A percentile compares a stretch with the other conserved stretches of the same genome.
phyloP scores from a whole-genome alignment of 2,113 vertebrate genomes.

The Triplophysa siluroides region DNA sequence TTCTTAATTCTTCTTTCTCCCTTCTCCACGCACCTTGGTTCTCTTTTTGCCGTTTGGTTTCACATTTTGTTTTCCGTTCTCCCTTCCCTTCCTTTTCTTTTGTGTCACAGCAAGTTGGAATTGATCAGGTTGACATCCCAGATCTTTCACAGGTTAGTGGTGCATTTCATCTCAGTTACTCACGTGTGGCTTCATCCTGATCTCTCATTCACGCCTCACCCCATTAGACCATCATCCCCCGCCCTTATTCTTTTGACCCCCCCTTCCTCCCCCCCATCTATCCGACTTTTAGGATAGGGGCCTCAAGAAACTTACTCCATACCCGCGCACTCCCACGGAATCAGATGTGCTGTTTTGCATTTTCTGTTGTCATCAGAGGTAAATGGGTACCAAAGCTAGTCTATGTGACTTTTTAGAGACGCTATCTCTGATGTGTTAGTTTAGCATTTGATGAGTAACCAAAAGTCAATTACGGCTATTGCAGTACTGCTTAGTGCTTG shows the following conservation, averaged over 20 bases:
- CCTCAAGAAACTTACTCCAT: constrained; percentile 58
- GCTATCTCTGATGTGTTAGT: constrained; percentile 50
- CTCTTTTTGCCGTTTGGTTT: constrained; percentile 54
- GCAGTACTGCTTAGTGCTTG: constrained; percentile 51
- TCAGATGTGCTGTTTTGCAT: constrained; percentile 60
- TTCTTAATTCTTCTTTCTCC: constrained; percentile 58
- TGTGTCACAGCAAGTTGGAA: constrained; percentile 85
- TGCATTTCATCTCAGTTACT: constrained; percentile 65
- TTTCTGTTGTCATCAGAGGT: constrained; percentile 59
- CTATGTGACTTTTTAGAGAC: constrained; percentile 49
- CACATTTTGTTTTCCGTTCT: constrained; percentile 54
- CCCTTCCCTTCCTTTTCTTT: constrained; percentile 60
- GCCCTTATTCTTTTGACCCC: constrained; percentile 40
- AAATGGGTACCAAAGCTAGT: constrained; percentile 57
- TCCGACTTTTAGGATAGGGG: constrained; percentile 58
- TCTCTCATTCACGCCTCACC: constrained; percentile 57
- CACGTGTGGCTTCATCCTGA: constrained; percentile 56
- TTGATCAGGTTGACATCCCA: constrained; percentile 83
- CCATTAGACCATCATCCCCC: constrained; percentile 53
- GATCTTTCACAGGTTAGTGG: constrained; percentile 85
- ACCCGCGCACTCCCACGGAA: constrained; percentile 53
- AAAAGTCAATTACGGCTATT: constrained; percentile 50
- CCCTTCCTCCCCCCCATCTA: constrained; percentile 46
- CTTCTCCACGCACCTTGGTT: constrained; percentile 51
- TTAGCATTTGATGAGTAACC: constrained; percentile 47